Base-by-base conservation (phyloP, 2,888 invertebrate genomes). In the Tipula helvola region DNA sequence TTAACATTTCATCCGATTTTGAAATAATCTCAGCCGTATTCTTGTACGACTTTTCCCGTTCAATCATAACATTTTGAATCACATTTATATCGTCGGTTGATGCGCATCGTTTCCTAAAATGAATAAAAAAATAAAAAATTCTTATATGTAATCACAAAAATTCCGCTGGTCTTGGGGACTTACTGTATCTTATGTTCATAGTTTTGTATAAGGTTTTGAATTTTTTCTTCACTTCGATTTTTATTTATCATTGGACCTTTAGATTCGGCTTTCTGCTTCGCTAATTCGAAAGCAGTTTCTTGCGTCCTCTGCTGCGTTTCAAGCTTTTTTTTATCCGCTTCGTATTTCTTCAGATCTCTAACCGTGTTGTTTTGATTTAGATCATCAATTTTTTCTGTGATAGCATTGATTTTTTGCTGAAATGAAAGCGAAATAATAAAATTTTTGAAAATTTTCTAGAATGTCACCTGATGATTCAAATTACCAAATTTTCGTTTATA, bases 171-270 rank as follows among this genome's bases (percentile, higher is more conserved):
- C 39, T 39, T 39, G 39, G 28, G 2, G n/a, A 85, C 87, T 87
- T 89, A 89, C 87, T 88, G 88, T 12, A 89, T 87, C 87, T 89
- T 90, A 0, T 89, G 89, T 87, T 91, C 90, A 42, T 89, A 88
- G 39, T 89, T 89, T 88, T 89, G 90, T 87, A 91, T 90, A 85
- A 91, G 88, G 3, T 90, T 89, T 18, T 89, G 90, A 87, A 93
- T 90, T 87, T 90, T 89, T 0, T 89, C 89, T 83, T 93, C 92
- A 5, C 90, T 89, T 57, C 90, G 89, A 18, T 91, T 90, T 0
- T 92, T 88, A 13, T 90, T 88, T 16, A 90, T 88, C 18, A 90
- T 90, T 83, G 90, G 90, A 39, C 91, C 90, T 36, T 42, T 16
- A 8, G n/a, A 18, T 18, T 12, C 12, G 5, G 85, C 85, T 10